Conservation (phyloP, 2,797 vertebrate genomes). For the Acanthurus tractus region DNA sequence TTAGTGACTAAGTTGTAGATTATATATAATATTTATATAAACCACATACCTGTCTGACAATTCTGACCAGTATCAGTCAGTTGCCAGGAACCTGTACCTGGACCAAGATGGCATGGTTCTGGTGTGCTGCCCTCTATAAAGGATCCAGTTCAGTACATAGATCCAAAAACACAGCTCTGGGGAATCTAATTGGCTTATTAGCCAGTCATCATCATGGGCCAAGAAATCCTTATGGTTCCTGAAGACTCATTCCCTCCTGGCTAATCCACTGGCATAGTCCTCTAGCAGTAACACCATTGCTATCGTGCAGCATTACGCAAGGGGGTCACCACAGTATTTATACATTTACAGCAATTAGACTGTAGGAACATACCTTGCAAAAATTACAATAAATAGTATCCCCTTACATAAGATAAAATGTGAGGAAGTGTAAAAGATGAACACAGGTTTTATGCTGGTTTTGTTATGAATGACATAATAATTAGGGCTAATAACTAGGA, state of each 20-base stretch:
- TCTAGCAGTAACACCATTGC: neutral
- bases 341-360: neutral
- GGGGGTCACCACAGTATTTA: neutral
- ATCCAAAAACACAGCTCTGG: neutral
- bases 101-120: neutral
- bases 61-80: no score
- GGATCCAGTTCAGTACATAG: neutral
- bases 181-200: neutral
- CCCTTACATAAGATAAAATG: no score
- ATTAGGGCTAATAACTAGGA: no score
- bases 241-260: neutral
- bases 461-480: no score
- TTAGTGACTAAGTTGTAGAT: no score
- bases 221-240: neutral
- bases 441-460: no score
- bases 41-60: no score
- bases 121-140: no score
- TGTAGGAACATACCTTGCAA: no score
- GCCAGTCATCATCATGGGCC: constrained; percentile 1
- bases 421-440: no score
- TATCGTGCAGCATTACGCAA: neutral
- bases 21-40: no score
- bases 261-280: neutral
- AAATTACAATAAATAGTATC: no score
- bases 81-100: neutral